Evolutionary conservation across 2,113 vertebrate genomes (phyloP).

Genomic region (Rhizomys pruinosus): DNA sequence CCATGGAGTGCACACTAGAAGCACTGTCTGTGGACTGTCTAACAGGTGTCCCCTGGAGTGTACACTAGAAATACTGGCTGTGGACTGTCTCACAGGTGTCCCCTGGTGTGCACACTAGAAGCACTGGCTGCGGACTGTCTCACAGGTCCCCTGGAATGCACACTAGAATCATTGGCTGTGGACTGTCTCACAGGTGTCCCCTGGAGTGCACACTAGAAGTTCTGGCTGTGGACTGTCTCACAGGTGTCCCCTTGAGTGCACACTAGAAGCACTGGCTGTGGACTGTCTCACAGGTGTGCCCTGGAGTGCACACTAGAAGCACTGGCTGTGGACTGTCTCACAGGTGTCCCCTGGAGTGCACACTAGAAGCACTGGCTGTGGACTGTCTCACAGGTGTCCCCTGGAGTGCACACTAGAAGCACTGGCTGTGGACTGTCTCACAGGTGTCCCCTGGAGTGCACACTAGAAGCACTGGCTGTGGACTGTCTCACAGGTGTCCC

Average conservation of each 20-base stretch:
- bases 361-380: background rate
- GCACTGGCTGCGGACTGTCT: background rate
- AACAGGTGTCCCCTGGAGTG: background rate
- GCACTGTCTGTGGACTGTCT: background rate
- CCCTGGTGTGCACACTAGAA: background rate
- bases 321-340: background rate
- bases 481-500: background rate
- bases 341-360: background rate
- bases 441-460: background rate
- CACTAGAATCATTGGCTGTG: background rate
- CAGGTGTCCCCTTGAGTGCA: background rate
- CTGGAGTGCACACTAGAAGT: background rate
- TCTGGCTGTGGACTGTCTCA: background rate
- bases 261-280: background rate
- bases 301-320: background rate
- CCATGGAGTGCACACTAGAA: background rate
- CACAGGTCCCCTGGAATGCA: background rate
- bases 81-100: background rate
- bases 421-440: background rate
- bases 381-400: background rate
- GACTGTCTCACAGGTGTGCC: background rate
- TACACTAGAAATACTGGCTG: background rate
- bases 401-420: background rate
- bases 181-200: background rate
- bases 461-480: background rate